Percentiles rank a stretch among this genome's conserved stretches.
Evolutionary conservation across 2,888 invertebrate species (phyloP).

Genomic region (Chrysotoxum bicinctum): DNA sequence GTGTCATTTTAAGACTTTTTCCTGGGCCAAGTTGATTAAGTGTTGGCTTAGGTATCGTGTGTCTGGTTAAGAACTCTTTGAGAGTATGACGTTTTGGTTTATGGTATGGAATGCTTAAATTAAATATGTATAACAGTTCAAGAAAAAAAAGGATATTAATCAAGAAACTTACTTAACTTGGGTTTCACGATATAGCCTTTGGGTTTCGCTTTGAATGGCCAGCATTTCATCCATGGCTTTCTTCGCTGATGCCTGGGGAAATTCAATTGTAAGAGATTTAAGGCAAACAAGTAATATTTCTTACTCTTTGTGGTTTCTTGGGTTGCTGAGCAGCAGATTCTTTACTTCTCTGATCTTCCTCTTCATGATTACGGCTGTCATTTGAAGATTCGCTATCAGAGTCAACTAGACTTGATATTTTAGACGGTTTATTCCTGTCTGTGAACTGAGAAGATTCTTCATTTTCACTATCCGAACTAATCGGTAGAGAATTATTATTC

Average conservation of each 20-base stretch:
- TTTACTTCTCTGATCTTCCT: not conserved
- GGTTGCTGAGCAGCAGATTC: conserved; percentile 17
- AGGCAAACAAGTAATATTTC: not conserved
- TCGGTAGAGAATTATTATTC: conserved; percentile 52
- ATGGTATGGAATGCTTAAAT: conserved; percentile 90
- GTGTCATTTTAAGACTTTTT: conserved; percentile 85
- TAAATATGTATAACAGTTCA: not conserved
- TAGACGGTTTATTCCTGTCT: conserved; percentile 46
- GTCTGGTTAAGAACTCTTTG: conserved; percentile 87
- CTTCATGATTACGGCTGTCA: not conserved
- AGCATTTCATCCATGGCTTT: conserved; percentile 87
- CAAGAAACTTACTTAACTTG: conserved; percentile 82
- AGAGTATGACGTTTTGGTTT: conserved; percentile 90
- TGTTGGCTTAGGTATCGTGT: conserved; percentile 76
- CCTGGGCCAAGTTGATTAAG: conserved; percentile 73
- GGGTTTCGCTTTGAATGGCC: conserved; percentile 92
- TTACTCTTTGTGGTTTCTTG: conserved; percentile 70
- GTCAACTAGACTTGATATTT: conserved; percentile 65
- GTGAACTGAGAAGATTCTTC: not conserved
- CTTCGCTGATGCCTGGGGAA: conserved; percentile 85
- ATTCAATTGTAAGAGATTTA: not conserved
- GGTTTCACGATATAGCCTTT: conserved; percentile 90
- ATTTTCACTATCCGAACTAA: conserved; percentile 76
- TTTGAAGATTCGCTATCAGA: conserved; percentile 63
- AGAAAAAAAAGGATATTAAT: not conserved